Base-by-base conservation (phyloP, 2,888 invertebrate genomes). In the Emesis castigata region DNA sequence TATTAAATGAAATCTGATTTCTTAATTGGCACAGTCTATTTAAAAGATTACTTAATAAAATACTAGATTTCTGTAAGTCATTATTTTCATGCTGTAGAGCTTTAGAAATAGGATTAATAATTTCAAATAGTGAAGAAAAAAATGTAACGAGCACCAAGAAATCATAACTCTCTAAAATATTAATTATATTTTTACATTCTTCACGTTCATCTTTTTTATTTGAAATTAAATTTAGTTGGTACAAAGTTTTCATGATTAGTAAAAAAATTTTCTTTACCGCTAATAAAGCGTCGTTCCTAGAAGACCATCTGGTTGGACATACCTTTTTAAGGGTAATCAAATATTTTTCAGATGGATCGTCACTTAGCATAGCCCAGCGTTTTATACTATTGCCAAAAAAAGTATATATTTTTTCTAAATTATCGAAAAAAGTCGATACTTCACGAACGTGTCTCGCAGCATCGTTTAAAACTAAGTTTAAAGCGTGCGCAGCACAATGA, bases 41-140 rank as follows among this genome's bases (percentile, higher is more conserved):
- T 29, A 29, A 29, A 29, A 29, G 29, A 29, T 29, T 29, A 29
- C 29, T 29, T 6, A 29, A 29, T 29, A 4, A 48, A 76, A 80
- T 83, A 79, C 81, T 83, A 81, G 84, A 14, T 84, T 85, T 85
- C 80, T 29, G 29, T 85, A 79, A 84, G 73, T 81, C 79, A 84
- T 83, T 81, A 81, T 86, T 85, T 80, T 85, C 83, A 85, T 29
- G 29, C 29, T 29, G 29, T 29, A 81, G 79, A 82, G 81, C 81
- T 85, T 81, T 85, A 87, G 85, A 87, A 87, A 86, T 84, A 87
- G 86, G 83, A 85, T 83, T 86, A 84, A 84, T 85, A 58, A 86
- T 86, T 88, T 83, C 85, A 88, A 86, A 88, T 87, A 88, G 82
- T 84, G 80, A 83, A 85, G 86, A 87, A 88, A 86, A 44, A 66